These are phyloP conservation scores for Rhabdomys pumilio DNA, from an alignment of 2,797 vertebrate genomes.

Conservation along the genomic window DNA sequence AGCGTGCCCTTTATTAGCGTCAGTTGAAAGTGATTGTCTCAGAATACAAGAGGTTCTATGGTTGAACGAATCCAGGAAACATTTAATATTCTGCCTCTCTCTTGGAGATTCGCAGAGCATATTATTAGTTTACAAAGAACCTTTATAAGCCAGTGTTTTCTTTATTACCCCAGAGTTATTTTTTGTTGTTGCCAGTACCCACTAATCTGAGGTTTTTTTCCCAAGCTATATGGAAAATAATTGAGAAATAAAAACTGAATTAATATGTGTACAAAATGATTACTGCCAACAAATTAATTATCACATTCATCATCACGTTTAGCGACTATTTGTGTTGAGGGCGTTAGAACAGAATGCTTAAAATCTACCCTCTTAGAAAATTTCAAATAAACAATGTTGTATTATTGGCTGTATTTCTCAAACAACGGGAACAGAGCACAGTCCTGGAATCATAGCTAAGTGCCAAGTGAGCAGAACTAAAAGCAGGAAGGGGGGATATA, in stretches of 20 bases:
- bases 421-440: background rate
- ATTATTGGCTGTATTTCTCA: background rate
- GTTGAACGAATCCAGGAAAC: constrained; percentile 25
- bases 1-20: constrained; percentile 10
- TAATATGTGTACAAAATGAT: constrained; percentile 19
- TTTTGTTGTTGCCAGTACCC: constrained; percentile 9
- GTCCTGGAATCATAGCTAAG: constrained; percentile 23
- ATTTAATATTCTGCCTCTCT: constrained; percentile 16
- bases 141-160: constrained; percentile 15
- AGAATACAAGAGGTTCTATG: constrained; percentile 16
- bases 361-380: background rate
- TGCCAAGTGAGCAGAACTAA: constrained; percentile 10
- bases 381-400: constrained; percentile 23
- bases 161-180: constrained; percentile 45
- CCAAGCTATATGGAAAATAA: constrained; percentile 33
- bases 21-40: constrained; percentile 5
- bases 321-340: background rate
- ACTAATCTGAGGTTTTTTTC: background rate
- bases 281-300: constrained; percentile 9
- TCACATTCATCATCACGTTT: background rate
- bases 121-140: constrained; percentile 50
- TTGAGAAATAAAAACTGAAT: constrained; percentile 21
- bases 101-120: constrained; percentile 22
- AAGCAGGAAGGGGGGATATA: background rate
- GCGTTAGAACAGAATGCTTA: background rate